A percentile compares a stretch with the other conserved stretches of the same genome.
These are phyloP conservation scores for Coregonus clupeaformis DNA, from an alignment of 2,113 vertebrate genomes.

Conservation along the genomic window DNA sequence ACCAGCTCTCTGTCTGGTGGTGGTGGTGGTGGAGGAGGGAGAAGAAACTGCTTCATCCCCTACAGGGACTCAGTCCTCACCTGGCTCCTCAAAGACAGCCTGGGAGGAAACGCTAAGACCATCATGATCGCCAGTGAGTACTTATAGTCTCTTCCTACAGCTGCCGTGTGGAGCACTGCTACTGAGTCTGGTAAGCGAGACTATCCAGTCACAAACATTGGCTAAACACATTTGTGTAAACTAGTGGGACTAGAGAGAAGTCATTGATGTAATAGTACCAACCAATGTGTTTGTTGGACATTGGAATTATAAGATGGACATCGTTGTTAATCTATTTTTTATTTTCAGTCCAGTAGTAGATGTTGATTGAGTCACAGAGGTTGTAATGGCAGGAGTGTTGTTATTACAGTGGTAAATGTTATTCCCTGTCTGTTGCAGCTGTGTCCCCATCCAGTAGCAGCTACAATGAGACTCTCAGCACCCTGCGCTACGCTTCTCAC, in stretches of 20 bases:
- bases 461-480: slow-evolving; percentile 95
- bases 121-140: slow-evolving; percentile 96
- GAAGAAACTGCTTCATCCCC: slow-evolving; percentile 86
- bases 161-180: too few species aligned
- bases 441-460: slow-evolving; percentile 90
- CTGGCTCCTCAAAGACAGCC: slow-evolving; percentile 96
- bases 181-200: too few species aligned
- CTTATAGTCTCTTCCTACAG: too few species aligned
- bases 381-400: neutral
- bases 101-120: slow-evolving; percentile 96
- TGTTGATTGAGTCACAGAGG: slow-evolving; percentile 1
- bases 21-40: slow-evolving; percentile 52
- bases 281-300: too few species aligned
- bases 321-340: neutral
- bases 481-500: slow-evolving; percentile 92
- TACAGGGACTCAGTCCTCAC: slow-evolving; percentile 97
- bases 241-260: neutral
- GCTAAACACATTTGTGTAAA: too few species aligned
- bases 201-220: too few species aligned
- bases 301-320: neutral
- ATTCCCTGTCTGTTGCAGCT: slow-evolving; percentile 69
- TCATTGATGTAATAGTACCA: too few species aligned
- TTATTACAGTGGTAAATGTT: neutral
- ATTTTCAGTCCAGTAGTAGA: too few species aligned
- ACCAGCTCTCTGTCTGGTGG: slow-evolving; percentile 72